phyloP scores from a whole-genome alignment of 2,888 invertebrate species.

The Caenorhabditis doughertyi region DNA sequence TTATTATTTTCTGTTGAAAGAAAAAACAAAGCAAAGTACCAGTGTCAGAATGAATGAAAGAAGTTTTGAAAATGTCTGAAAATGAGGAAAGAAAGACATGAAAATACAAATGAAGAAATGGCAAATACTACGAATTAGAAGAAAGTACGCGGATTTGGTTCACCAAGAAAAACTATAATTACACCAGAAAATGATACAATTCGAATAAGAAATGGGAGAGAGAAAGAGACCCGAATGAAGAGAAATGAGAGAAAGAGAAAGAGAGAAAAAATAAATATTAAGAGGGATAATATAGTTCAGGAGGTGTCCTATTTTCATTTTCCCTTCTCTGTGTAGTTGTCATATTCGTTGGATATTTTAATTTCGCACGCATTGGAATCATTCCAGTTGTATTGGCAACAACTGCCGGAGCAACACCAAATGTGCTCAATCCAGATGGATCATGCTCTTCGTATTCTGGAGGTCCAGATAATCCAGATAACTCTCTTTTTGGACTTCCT shows the following conservation, averaged over 20 bases:
- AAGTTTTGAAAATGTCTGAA: slow-evolving; percentile 8
- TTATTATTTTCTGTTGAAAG: background rate
- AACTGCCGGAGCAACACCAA: slow-evolving; percentile 55
- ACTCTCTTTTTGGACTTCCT: slow-evolving; percentile 48
- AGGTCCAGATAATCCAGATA: slow-evolving; percentile 61
- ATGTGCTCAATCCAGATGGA: slow-evolving; percentile 51
- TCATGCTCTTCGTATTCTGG: slow-evolving; percentile 63
- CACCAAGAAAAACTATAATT: slow-evolving; percentile 28
- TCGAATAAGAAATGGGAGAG: slow-evolving; percentile 29
- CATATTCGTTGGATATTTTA: slow-evolving; percentile 65
- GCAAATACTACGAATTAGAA: slow-evolving; percentile 47
- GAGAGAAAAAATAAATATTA: slow-evolving; percentile 2
- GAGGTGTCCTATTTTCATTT: slow-evolving; percentile 25
- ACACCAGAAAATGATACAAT: slow-evolving; percentile 34
- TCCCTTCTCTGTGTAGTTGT: slow-evolving; percentile 42
- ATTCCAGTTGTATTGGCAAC: slow-evolving; percentile 58
- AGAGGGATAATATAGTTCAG: slow-evolving; percentile 58
- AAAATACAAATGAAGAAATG: slow-evolving; percentile 34
- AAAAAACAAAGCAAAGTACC: slow-evolving; percentile 16
- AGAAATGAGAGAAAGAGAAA: slow-evolving; percentile 5
- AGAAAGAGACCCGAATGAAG: slow-evolving; percentile 30
- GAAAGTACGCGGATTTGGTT: slow-evolving; percentile 43
- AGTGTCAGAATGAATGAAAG: slow-evolving; percentile 42
- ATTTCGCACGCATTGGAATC: slow-evolving; percentile 71
- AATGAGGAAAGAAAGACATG: slow-evolving; percentile 12